Conservation (phyloP, 2,113 vertebrate genomes). For the Cryptoleucopteryx plumbea region DNA sequence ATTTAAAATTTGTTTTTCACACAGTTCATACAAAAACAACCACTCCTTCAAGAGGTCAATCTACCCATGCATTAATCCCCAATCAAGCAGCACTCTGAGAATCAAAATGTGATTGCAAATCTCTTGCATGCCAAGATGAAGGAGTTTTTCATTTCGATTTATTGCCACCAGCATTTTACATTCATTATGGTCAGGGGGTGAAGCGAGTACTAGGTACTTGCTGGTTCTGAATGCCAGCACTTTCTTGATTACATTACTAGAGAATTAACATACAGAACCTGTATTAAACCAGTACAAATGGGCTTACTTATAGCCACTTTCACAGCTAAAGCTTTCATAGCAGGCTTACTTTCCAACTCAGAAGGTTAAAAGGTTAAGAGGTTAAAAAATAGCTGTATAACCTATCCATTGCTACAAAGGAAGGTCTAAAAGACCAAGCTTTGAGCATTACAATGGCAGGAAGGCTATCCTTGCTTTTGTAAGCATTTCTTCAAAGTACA, state of each 20-base stretch:
- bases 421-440: not conserved
- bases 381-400: not conserved
- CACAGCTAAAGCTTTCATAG: not conserved
- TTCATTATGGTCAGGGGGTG: conserved; percentile 54
- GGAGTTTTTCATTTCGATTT: conserved; percentile 57
- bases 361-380: not conserved
- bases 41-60: conserved; percentile 63
- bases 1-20: conserved; percentile 77
- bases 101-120: conserved; percentile 74
- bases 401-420: not conserved
- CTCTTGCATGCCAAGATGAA: conserved; percentile 60
- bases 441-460: not conserved
- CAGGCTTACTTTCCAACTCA: not conserved
- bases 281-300: not conserved
- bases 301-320: not conserved
- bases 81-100: conserved; percentile 70
- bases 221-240: conserved; percentile 29
- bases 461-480: not conserved
- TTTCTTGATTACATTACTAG: conserved; percentile 31
- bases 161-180: conserved; percentile 56
- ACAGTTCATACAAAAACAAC: conserved; percentile 69
- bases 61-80: conserved; percentile 63
- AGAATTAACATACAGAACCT: conserved; percentile 43
- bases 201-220: conserved; percentile 24
- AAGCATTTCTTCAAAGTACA: not conserved